Evolutionary conservation across 2,797 vertebrate species (phyloP).

Genomic region (Microctenopoma stevenorrisi): DNA sequence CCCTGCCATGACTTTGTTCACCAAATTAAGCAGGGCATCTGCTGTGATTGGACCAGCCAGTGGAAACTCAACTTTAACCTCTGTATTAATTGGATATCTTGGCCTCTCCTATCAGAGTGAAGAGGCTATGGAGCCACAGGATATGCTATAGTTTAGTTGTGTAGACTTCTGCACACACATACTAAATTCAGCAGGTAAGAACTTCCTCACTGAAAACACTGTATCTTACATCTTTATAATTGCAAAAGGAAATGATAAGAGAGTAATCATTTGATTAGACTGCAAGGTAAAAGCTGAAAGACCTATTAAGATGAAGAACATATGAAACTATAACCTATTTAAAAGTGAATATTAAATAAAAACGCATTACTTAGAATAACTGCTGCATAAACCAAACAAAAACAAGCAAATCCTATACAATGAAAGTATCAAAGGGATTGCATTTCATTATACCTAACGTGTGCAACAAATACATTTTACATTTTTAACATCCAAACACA

Average conservation of each 20-base stretch:
- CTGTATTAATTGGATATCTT: slow-evolving; percentile 70
- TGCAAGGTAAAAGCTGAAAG: slow-evolving; percentile 26
- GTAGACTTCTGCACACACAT: not conserved
- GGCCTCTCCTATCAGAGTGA: slow-evolving; percentile 50
- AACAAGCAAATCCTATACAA: slow-evolving; percentile 9
- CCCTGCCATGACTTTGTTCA: slow-evolving; percentile 68
- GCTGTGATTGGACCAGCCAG: slow-evolving; percentile 67
- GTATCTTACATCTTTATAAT: slow-evolving; percentile 45
- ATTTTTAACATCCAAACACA: slow-evolving; percentile 8
- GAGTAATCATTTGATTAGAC: slow-evolving; percentile 28
- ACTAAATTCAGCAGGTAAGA: slow-evolving; percentile 27
- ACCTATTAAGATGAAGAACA: slow-evolving; percentile 38
- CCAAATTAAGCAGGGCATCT: slow-evolving; percentile 66
- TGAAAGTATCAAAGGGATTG: slow-evolving; percentile 18
- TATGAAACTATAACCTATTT: slow-evolving; percentile 23
- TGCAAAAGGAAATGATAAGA: slow-evolving; percentile 35
- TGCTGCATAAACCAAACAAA: slow-evolving; percentile 34
- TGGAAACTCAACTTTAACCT: slow-evolving; percentile 65
- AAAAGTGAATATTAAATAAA: slow-evolving; percentile 47
- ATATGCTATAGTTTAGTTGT: slow-evolving; percentile 35
- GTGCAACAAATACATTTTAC: slow-evolving; percentile 31
- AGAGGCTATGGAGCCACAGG: slow-evolving; percentile 26
- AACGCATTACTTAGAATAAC: slow-evolving; percentile 18
- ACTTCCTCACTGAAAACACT: slow-evolving; percentile 37
- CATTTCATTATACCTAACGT: slow-evolving; percentile 31